Evolutionary conservation across 2,113 vertebrate species (phyloP), one percentile per base, ranked within the genome.

Genomic region (Lagopus muta): DNA sequence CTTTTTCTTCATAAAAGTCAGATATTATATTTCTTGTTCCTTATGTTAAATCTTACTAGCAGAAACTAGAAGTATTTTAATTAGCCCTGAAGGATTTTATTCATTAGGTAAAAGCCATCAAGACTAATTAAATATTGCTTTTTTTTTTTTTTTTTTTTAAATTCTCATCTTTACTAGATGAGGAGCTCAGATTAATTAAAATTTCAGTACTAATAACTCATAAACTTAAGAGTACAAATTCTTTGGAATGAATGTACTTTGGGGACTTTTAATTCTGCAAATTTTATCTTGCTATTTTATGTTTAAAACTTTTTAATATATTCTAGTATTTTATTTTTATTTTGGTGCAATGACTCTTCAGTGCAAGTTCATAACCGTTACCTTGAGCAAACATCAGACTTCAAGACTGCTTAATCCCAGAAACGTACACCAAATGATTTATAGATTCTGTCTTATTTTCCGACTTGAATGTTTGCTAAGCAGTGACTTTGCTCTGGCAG

Each of bases 121-220:
- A 40, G 18, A 10, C 2, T 67, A 3, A 30, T 48, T 43, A 27
- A 28, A n/a, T 73, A 7, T 13, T 45, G 3, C 2, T 73, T 85
- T 92, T 65, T 66, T 16, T 25, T 38, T 3, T 73, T 87, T 89
- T 60, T 73, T 61, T 24, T 92, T 82, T 73, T 27, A 24, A 8
- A 62, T 52, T 4, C 4, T 5, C 2, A 20, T 20, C 2, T 34
- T 3, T 78, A 47, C 20, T 54, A 0, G 1, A 8, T 34, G 4
- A 1, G 11, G 6, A 90, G 10, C 52, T 21, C 11, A 45, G 30
- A 48, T 76, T 76, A 92, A 52, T 6, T 24, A 52, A 4, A 77
- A 71, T 62, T 66, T 32, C 40, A 67, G 43, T 4, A 4, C 50
- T 2, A 71, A 12, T 84, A 32, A 24, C 5, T 84, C 22, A 67